Evolutionary conservation across 2,888 invertebrate genomes (phyloP), one percentile per base, ranked within the genome.

Genomic region (Hemistola chrysoprasaria): DNA sequence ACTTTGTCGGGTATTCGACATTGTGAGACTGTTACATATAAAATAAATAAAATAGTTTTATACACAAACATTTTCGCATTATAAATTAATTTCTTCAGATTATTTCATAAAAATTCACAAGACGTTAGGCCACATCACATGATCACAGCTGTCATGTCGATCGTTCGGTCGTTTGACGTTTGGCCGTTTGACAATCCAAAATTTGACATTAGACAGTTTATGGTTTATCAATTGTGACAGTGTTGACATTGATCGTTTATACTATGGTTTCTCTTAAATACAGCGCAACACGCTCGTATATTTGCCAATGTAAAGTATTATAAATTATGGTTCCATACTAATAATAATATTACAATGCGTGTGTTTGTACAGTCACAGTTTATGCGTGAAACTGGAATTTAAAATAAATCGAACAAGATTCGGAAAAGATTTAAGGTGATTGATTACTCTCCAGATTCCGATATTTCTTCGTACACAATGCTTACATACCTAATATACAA

Each of bases 1-100:
- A 93, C 90, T 78, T 92, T 91, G 70, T 94, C 92, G 38, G 94
- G 93, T 63, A 92, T 81, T 78, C 84, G 77, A 66, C 88, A 78
- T 41, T 79, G 64, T 53, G 71, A 70, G 41, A 71, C 52, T 50
- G 76, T 65, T 47, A 84, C 62, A 58, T 75, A 71, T 67, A 78
- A 71, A 58, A 72, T 69, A 71, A 84, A 75, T 75, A 85, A 64
- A 71, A 82, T 65, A 71, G 76, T 58, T 71, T 75, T 75, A 52
- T 73, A 67, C 55, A 78, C 64, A 73, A 78, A 73, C 87, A 87
- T 88, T 71, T 83, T 87, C 57, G 79, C 87, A 88, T 87, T 81
- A 54, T 83, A 72, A 42, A 67, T 62, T 56, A 56, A 65, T 60
- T 67, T 59, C 60, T 64, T 62, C 64, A 63, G 60, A 65, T 65